phyloP scores from a whole-genome alignment of 1,140 invertebrate genomes.

The Tachypleus tridentatus region DNA sequence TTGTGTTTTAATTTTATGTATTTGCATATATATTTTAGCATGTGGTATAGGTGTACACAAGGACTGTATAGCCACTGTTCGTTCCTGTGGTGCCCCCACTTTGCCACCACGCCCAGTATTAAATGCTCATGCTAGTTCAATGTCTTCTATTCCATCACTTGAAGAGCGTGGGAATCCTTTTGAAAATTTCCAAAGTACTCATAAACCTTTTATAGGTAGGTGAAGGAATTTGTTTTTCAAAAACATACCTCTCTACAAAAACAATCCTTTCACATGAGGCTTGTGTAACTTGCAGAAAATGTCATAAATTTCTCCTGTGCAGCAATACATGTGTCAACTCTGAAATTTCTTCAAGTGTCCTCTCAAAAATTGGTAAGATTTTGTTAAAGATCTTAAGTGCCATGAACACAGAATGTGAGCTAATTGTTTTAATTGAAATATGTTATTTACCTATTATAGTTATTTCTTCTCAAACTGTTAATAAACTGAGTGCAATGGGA shows the following conservation, averaged over 20 bases:
- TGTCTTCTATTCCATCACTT: slow-evolving; percentile 18
- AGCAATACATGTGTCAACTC: too few species aligned
- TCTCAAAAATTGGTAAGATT: too few species aligned
- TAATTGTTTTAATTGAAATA: too few species aligned
- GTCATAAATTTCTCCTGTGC: too few species aligned
- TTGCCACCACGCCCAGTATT: slow-evolving; percentile 9
- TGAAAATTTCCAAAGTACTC: neutral
- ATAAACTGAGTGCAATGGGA: too few species aligned
- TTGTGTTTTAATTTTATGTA: neutral
- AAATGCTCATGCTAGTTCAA: neutral
- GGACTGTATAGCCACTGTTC: slow-evolving; percentile 24
- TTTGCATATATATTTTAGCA: slow-evolving; percentile 10
- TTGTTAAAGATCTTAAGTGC: too few species aligned
- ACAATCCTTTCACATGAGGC: neutral
- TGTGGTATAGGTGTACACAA: slow-evolving; percentile 28
- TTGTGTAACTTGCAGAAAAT: too few species aligned
- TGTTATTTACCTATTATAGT: too few species aligned
- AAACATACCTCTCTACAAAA: neutral
- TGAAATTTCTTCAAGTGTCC: too few species aligned
- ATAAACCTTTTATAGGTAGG: neutral
- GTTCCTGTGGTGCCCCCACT: slow-evolving; percentile 24
- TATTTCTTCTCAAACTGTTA: too few species aligned
- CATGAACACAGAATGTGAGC: too few species aligned
- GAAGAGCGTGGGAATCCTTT: neutral
- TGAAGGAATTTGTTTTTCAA: neutral